These are phyloP conservation scores for Magallana angulata DNA, from an alignment of 1,140 invertebrate species.

Conservation along the genomic window DNA sequence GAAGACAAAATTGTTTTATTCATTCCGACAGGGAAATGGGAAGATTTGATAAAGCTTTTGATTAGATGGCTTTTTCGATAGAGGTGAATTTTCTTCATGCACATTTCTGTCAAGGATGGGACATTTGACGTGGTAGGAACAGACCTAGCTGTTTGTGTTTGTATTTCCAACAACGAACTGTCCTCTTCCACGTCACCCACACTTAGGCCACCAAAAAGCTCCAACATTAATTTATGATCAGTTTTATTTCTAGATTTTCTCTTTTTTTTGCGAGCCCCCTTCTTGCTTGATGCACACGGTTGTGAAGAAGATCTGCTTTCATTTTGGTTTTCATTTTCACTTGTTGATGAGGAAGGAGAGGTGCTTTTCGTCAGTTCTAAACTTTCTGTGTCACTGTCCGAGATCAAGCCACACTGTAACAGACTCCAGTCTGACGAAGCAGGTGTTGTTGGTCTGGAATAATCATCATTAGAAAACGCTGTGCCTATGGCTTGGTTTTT, in stretches of 20 bases:
- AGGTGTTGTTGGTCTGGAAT: not conserved
- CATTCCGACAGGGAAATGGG: not conserved
- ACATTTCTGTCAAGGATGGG: not conserved
- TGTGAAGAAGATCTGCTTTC: not conserved
- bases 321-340: not conserved
- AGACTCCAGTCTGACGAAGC: not conserved
- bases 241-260: not conserved
- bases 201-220: slow-evolving; percentile 22
- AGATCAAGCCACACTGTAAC: not conserved
- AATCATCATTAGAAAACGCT: not conserved
- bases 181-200: not conserved
- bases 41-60: not conserved
- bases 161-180: not conserved
- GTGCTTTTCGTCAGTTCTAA: not conserved
- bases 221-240: not conserved
- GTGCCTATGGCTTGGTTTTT: not conserved
- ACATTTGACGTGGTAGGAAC: not conserved
- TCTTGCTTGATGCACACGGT: not conserved
- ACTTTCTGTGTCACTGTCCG: not conserved
- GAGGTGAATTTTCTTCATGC: slow-evolving; percentile 5
- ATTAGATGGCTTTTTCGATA: not conserved
- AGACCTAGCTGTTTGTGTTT: not conserved
- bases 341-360: not conserved
- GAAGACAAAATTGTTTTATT: slow-evolving; percentile 5
- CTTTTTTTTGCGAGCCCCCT: not conserved